These are phyloP conservation scores for Archaeoteleia sp. DNA, from an alignment of 2,888 invertebrate genomes.

Conservation along the genomic window DNA sequence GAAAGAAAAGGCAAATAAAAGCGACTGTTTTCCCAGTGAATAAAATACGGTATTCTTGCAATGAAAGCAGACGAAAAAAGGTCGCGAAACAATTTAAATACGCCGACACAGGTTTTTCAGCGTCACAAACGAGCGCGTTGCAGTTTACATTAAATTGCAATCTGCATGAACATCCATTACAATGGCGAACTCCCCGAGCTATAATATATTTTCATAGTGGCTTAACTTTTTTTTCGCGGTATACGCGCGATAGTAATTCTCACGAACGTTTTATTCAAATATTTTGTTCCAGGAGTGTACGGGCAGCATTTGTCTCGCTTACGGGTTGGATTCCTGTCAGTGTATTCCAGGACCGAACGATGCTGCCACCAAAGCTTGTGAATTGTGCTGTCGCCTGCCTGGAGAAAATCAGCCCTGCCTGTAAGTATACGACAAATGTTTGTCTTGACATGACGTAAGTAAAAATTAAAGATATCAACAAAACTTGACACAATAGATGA, in stretches of 20 bases:
- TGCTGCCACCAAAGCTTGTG: conserved; percentile 90
- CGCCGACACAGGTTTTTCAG: conserved; percentile 26
- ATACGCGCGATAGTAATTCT: conserved; percentile 10
- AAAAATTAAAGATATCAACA: too few relatives aligned
- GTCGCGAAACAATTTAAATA: conserved; percentile 29
- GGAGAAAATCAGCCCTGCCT: conserved; percentile 88
- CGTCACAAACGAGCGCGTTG: conserved; percentile 34
- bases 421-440: conserved; percentile 66
- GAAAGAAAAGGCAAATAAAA: neutral
- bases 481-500: too few relatives aligned
- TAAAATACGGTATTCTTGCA: conserved; percentile 25
- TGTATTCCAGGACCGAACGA: conserved; percentile 88
- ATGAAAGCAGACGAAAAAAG: conserved; percentile 12
- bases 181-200: conserved; percentile 4
- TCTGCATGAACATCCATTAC: conserved; percentile 26
- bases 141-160: conserved; percentile 42
- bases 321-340: conserved; percentile 96
- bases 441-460: neutral
- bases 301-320: conserved; percentile 97
- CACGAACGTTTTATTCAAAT: conserved; percentile 20
- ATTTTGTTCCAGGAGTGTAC: conserved; percentile 86
- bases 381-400: conserved; percentile 92
- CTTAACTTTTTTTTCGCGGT: conserved; percentile 11
- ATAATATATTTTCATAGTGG: conserved; percentile 24
- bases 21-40: conserved; percentile 25